These are phyloP conservation scores for Sebastiscus albofasciatus DNA, from an alignment of 2,797 vertebrate species.

Conservation along the genomic window DNA sequence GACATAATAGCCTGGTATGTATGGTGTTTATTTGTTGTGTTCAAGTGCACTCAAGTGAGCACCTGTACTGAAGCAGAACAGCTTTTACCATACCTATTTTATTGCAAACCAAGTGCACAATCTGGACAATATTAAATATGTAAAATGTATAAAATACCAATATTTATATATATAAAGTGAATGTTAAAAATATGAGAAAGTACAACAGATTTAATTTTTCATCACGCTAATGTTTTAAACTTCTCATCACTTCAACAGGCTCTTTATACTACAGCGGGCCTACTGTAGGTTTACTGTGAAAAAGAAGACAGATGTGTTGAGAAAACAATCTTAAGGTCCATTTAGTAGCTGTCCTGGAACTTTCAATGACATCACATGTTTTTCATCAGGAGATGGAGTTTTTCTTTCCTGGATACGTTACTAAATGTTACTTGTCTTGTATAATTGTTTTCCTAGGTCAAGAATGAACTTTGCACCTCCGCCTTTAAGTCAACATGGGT, in stretches of 20 bases:
- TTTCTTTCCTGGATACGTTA: background rate
- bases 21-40: background rate
- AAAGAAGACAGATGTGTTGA: background rate
- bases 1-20: background rate
- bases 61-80: background rate
- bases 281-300: background rate
- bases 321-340: background rate
- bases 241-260: background rate
- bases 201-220: background rate
- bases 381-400: background rate
- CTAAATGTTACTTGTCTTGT: background rate
- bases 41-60: background rate
- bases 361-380: background rate
- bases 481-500: background rate
- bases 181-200: background rate
- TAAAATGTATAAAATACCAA: background rate
- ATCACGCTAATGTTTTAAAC: background rate
- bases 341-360: background rate
- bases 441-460: background rate
- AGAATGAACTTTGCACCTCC: background rate
- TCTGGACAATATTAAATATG: background rate
- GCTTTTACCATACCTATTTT: background rate
- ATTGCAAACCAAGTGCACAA: background rate
- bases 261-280: background rate
- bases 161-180: no score